phyloP scores from a whole-genome alignment of 1,140 invertebrate species.

The Heliconius hewitsoni region DNA sequence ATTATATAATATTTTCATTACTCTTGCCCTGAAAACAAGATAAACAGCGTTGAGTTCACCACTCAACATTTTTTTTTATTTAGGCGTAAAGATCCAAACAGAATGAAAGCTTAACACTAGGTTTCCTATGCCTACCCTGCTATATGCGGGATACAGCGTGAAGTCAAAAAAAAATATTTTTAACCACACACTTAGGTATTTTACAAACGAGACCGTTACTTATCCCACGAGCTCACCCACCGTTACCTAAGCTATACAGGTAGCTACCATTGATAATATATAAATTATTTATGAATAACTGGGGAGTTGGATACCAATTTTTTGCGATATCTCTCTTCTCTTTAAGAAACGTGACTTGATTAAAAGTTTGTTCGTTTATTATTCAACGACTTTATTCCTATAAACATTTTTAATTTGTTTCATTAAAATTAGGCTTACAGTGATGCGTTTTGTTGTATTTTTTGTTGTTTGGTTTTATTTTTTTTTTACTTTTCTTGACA shows the following conservation, averaged over 20 bases:
- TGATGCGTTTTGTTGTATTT: background rate
- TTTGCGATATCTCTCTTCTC: background rate
- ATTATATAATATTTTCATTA: too few species aligned
- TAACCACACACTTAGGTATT: background rate
- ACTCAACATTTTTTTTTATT: too few species aligned
- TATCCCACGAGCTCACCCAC: background rate
- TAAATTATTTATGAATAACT: conserved; percentile 13
- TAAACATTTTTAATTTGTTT: conserved; percentile 11
- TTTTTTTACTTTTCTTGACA: background rate
- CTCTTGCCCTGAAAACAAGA: too few species aligned
- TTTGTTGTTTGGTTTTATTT: background rate
- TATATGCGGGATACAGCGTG: too few species aligned
- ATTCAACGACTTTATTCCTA: background rate
- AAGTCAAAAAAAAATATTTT: too few species aligned
- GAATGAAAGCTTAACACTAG: too few species aligned
- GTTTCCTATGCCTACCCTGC: too few species aligned
- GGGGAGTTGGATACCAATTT: background rate
- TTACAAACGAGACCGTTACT: background rate
- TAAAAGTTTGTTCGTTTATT: conserved; percentile 1
- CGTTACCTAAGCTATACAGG: background rate
- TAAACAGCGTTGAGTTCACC: too few species aligned
- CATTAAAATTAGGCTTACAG: background rate
- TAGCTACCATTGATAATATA: background rate
- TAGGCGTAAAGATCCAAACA: too few species aligned
- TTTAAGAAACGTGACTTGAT: conserved; percentile 7